phyloP scores from a whole-genome alignment of 2,797 vertebrate species.

The Rachycentron canadum region DNA sequence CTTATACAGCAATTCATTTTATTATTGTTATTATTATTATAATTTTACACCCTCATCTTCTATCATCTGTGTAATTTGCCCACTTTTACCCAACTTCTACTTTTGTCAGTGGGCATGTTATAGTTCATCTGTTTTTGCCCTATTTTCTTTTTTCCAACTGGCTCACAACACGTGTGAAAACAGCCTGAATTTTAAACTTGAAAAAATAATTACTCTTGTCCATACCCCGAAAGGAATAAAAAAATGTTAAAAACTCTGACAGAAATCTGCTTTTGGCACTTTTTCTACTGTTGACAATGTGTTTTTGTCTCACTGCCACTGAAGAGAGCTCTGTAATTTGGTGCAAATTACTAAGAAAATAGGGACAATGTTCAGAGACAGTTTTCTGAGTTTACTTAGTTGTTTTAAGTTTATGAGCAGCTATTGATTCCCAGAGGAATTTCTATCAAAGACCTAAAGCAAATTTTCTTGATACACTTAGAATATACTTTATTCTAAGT shows the following conservation, averaged over 20 bases:
- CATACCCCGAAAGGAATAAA: no score
- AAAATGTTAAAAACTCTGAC: not conserved
- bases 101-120: not conserved
- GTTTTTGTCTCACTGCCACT: not conserved
- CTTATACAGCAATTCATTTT: no score
- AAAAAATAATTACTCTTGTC: not conserved
- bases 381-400: not conserved
- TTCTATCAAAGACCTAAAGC: not conserved
- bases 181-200: no score
- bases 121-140: not conserved
- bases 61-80: no score
- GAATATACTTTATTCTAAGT: no score
- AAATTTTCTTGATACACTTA: no score
- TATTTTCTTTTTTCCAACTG: not conserved
- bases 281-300: not conserved
- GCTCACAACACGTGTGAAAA: not conserved
- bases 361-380: not conserved
- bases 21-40: no score
- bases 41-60: no score
- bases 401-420: not conserved
- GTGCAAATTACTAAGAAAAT: not conserved
- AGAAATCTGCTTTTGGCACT: not conserved
- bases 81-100: no score
- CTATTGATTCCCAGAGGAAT: not conserved
- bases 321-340: not conserved